Evolutionary conservation across 2,113 vertebrate species (phyloP).

Genomic region (Chionis minor): DNA sequence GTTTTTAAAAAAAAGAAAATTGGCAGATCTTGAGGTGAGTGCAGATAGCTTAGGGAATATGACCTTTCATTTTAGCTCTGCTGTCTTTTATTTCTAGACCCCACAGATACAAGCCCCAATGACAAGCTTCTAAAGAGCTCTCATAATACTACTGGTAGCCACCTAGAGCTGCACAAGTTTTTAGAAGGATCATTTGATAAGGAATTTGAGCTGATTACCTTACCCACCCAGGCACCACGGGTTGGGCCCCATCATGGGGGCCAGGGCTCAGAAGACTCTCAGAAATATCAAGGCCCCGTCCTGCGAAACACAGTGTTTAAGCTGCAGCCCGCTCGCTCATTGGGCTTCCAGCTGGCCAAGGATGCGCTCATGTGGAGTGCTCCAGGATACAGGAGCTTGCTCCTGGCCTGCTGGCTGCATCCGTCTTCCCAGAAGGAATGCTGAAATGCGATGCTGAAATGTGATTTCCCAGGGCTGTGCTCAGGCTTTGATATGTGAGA

Average conservation of each 20-base stretch:
- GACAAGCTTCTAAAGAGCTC: not conserved
- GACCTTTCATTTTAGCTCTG: not conserved
- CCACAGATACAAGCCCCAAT: not conserved
- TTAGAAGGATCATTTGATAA: not conserved
- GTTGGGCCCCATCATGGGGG: not conserved
- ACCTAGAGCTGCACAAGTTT: not conserved
- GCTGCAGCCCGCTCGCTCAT: not conserved
- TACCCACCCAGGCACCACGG: not conserved
- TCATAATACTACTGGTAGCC: not conserved
- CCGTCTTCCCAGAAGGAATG: not conserved
- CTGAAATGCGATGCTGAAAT: not conserved
- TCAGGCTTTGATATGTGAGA: not conserved
- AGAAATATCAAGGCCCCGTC: not conserved
- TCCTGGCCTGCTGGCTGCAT: not conserved
- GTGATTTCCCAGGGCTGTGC: not conserved
- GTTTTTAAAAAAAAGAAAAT: not conserved
- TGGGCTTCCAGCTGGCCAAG: not conserved
- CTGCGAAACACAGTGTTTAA: accelerated
- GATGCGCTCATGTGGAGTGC: not conserved
- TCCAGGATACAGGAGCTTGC: not conserved
- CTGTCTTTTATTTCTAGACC: not conserved
- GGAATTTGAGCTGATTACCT: not conserved
- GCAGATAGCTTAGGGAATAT: not conserved
- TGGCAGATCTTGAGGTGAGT: not conserved
- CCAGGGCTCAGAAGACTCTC: not conserved